A percentile compares a stretch with the other conserved stretches of the same genome.
These are phyloP conservation scores for Argyra leucocephala DNA, from an alignment of 2,888 invertebrate species.

Conservation along the genomic window DNA sequence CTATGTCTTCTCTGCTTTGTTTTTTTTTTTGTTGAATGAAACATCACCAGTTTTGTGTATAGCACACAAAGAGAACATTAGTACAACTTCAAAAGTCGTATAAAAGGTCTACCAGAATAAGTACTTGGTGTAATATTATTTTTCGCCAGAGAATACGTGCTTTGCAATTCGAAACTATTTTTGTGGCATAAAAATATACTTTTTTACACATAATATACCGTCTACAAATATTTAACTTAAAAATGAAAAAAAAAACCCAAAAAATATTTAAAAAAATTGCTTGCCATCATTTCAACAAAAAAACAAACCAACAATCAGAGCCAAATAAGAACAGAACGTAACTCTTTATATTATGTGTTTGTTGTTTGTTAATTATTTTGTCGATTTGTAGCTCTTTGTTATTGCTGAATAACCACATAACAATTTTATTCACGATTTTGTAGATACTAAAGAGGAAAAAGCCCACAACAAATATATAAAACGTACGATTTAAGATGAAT, in stretches of 20 bases:
- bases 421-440: neutral
- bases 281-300: slow-evolving; percentile 2
- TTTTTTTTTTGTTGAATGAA: neutral
- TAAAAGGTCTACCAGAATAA: slow-evolving; percentile 2
- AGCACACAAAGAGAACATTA: slow-evolving; percentile 3
- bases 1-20: neutral
- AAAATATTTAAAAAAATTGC: neutral
- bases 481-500: no score
- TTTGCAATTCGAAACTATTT: slow-evolving; percentile 10
- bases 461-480: no score
- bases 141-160: slow-evolving; percentile 9
- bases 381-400: neutral
- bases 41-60: no score
- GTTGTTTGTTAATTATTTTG: neutral
- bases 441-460: no score
- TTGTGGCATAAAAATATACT: slow-evolving; percentile 2
- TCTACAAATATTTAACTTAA: neutral
- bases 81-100: slow-evolving; percentile 1
- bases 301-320: neutral
- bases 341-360: slow-evolving; percentile 3
- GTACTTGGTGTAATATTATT: slow-evolving; percentile 1
- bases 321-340: neutral
- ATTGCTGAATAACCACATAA: no score
- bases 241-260: neutral
- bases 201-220: slow-evolving; percentile 2